phyloP scores from a whole-genome alignment of 2,888 invertebrate species.

The Trichopria drosophilae region DNA sequence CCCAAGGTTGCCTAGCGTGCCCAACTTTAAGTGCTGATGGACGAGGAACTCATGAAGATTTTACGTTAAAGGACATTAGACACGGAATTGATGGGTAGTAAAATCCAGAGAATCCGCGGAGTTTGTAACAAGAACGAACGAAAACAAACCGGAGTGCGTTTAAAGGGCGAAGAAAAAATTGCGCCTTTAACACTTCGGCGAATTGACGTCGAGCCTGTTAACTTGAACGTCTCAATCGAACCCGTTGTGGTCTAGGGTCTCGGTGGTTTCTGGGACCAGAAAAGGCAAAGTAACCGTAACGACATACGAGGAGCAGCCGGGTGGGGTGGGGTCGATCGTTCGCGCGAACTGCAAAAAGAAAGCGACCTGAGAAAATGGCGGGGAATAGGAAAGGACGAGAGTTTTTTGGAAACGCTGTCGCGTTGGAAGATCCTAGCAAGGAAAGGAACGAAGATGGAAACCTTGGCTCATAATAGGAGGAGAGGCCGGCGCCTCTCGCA shows the following conservation, averaged over 20 bases:
- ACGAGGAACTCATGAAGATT: too few species aligned
- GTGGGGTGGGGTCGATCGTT: conserved; percentile 11
- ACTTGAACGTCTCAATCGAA: conserved; percentile 49
- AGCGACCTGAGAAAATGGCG: conserved; percentile 22
- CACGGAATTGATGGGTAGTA: conserved; percentile 13
- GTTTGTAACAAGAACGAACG: too few species aligned
- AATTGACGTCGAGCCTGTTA: conserved; percentile 48
- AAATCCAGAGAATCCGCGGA: conserved; percentile 13
- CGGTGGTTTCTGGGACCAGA: conserved; percentile 31
- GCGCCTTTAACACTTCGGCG: conserved; percentile 41
- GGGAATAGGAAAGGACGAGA: conserved; percentile 31
- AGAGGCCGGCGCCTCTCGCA: conserved; percentile 56
- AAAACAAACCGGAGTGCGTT: neutral
- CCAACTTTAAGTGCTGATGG: too few species aligned
- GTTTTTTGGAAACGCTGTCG: conserved; percentile 41
- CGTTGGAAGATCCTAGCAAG: conserved; percentile 39
- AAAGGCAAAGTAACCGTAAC: conserved; percentile 32
- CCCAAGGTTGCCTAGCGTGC: conserved; percentile 42
- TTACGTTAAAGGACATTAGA: conserved; percentile 23
- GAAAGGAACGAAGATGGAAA: conserved; percentile 53
- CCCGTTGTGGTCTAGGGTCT: conserved; percentile 31
- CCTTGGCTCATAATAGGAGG: conserved; percentile 58
- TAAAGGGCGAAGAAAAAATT: conserved; percentile 16
- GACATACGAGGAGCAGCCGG: too few species aligned
- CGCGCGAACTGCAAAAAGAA: conserved; percentile 7